Conservation (phyloP, 2,113 vertebrate genomes). For the Saccopteryx bilineata region DNA sequence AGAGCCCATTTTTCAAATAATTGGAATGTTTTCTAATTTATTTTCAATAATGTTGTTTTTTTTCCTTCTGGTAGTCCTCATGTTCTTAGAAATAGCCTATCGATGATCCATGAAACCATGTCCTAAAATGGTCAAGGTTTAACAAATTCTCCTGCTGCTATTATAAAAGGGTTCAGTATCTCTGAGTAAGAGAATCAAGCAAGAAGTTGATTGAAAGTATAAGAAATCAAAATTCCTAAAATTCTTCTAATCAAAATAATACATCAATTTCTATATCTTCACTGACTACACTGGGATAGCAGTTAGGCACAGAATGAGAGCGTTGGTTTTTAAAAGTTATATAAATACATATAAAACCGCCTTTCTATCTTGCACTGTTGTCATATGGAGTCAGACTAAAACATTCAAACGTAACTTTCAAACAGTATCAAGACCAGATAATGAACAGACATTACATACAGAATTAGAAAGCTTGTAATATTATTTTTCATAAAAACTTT, state of each 20-base stretch:
- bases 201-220: neutral
- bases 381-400: neutral
- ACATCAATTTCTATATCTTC: neutral
- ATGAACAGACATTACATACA: neutral
- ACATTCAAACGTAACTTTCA: neutral
- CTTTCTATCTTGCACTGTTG: neutral
- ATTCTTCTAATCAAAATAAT: constrained; percentile 31
- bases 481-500: neutral
- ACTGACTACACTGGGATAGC: neutral
- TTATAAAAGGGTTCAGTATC: neutral
- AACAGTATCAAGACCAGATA: neutral
- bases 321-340: neutral
- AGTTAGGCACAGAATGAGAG: neutral
- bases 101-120: neutral
- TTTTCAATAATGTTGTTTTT: constrained; percentile 32
- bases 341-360: neutral
- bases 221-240: constrained; percentile 27
- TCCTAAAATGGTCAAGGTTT: neutral
- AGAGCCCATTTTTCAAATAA: constrained; percentile 44
- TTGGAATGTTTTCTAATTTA: constrained; percentile 63
- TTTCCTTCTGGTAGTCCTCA: neutral
- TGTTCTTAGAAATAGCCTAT: constrained; percentile 11
- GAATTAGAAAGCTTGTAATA: neutral
- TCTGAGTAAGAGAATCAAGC: neutral
- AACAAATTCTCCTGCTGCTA: neutral